These are phyloP conservation scores for Cervus canadensis DNA, from an alignment of 2,113 vertebrate genomes.

Conservation along the genomic window DNA sequence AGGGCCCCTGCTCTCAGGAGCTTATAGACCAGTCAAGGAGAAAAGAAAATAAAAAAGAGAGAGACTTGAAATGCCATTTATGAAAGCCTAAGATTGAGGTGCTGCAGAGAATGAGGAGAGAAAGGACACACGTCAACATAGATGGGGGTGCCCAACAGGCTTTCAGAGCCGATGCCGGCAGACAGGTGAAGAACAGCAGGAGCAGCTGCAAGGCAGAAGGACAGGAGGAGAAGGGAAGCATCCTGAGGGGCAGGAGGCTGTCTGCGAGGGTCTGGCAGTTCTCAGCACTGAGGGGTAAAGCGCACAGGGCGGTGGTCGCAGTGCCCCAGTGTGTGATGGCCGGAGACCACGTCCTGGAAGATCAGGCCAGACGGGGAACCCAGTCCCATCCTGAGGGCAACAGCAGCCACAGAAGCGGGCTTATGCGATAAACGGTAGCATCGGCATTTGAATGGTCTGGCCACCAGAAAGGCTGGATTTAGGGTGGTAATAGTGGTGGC, in stretches of 20 bases:
- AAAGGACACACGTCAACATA: background rate
- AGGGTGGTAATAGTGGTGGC: background rate
- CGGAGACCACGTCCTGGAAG: background rate
- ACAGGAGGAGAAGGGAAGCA: rapidly evolving
- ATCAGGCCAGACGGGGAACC: background rate
- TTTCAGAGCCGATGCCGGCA: background rate
- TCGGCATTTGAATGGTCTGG: background rate
- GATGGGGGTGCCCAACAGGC: background rate
- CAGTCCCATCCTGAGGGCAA: background rate
- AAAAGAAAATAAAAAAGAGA: background rate
- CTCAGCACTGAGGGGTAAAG: background rate
- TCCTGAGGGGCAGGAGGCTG: background rate
- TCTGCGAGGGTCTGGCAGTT: background rate
- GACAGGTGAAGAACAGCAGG: background rate
- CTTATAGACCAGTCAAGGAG: background rate
- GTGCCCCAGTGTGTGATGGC: background rate
- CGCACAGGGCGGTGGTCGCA: too few relatives aligned
- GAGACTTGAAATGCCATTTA: background rate
- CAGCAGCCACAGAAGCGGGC: background rate
- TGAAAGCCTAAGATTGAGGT: background rate
- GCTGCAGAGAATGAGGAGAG: background rate
- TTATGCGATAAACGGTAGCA: background rate
- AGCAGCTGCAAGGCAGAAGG: background rate
- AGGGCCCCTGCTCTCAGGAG: background rate
- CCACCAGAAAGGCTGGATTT: background rate